Evolutionary conservation across 2,797 vertebrate species (phyloP), one percentile per base, ranked within the genome.

Genomic region (Sebastes cheni): DNA sequence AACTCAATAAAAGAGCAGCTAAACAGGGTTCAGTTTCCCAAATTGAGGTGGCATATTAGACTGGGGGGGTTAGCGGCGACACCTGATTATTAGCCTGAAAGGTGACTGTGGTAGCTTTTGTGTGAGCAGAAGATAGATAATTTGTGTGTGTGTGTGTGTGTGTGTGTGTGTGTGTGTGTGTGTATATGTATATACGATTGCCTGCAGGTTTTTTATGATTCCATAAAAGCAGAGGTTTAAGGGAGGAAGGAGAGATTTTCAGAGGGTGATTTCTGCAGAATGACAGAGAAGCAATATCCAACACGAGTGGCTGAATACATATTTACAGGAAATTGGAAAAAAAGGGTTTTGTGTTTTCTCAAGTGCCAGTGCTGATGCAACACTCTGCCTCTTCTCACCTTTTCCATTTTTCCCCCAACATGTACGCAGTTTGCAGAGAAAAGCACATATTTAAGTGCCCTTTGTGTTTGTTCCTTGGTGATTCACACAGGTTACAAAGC

Each of bases 181-280:
- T 29, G 75, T 52, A 22, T 22, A 22, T 68, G 73, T 66, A 58
- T 18, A 2, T 20, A 12, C 2, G 2, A 27, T 23, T 52, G 42
- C 58, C 60, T 81, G 75, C 50, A 62, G 70, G 85, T 74, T 34
- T 71, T 50, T 76, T 76, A 56, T 76, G 29, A 88, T 80, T 84
- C 22, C 39, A 27, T 77, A 65, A 82, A 81, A 81, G 27, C 12
- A 20, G n/a, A 72, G 34, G 36, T 54, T 32, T 22, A 64, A 29
- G 11, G 7, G 29, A 62, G 64, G 64, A 55, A 68, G 25, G 23
- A 50, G 34, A 73, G 22, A 8, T 73, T 82, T 82, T 56, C 22
- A 6, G 3, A 54, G 20, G 54, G 29, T 39, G 32, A 72, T 80
- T 73, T 78, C 14, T 71, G 22, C 68, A 76, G 55, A 68, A 70